Evolutionary conservation across 1,140 invertebrate species (phyloP).

Genomic region (Pteromalus puparum): DNA sequence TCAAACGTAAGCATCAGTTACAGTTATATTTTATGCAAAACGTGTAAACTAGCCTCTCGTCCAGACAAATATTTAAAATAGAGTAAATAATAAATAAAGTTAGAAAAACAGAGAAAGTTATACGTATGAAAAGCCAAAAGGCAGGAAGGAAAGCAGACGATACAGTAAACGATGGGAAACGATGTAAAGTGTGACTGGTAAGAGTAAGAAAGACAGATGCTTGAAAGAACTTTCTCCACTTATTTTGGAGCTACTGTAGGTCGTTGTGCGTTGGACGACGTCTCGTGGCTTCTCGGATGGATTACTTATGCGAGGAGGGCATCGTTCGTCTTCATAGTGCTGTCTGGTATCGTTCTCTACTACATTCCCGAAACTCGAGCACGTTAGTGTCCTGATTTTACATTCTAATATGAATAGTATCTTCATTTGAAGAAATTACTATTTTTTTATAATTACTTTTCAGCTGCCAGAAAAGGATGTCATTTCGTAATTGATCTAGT

Average conservation of each 20-base stretch:
- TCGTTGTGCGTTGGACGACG: not conserved
- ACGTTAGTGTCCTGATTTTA: constrained; percentile 54
- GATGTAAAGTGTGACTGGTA: not conserved
- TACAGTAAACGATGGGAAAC: not conserved
- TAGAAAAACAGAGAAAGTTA: not conserved
- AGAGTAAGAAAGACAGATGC: constrained; percentile 21
- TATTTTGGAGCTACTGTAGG: constrained; percentile 30
- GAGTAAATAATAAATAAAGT: constrained; percentile 4
- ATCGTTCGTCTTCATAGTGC: constrained; percentile 55
- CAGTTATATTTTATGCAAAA: too few species aligned
- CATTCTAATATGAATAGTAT: too few species aligned
- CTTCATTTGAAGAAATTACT: not conserved
- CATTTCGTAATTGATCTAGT: constrained; percentile 59
- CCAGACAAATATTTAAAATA: not conserved
- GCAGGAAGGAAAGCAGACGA: not conserved
- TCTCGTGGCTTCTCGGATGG: constrained; percentile 47
- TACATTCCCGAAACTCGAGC: constrained; percentile 62
- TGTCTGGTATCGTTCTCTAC: constrained; percentile 58
- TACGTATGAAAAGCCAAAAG: not conserved
- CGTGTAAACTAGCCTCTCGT: not conserved
- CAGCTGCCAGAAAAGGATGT: constrained; percentile 62
- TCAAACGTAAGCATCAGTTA: too few species aligned
- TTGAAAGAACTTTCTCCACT: constrained; percentile 41
- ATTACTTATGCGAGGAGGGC: constrained; percentile 56
- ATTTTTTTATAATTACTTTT: constrained; percentile 7